Evolutionary conservation across 2,113 vertebrate species (phyloP).

Genomic region (Pachyramphus minor): DNA sequence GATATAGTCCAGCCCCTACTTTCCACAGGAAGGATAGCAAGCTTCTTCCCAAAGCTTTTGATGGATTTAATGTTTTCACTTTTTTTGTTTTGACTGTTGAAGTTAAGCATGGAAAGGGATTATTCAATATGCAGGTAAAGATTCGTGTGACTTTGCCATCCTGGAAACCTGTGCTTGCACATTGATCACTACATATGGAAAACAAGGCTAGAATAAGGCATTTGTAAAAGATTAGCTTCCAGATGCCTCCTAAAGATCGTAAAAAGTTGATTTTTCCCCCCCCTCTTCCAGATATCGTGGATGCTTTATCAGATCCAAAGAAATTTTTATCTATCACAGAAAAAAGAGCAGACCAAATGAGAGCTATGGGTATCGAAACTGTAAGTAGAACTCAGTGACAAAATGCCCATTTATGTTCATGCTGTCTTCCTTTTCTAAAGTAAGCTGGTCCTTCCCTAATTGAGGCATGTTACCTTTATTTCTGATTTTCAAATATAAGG

Average conservation of each 20-base stretch:
- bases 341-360: constrained; percentile 98
- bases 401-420: neutral
- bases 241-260: neutral
- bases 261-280: neutral
- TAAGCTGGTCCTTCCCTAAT: neutral
- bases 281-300: constrained; percentile 90
- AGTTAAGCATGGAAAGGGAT: neutral
- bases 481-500: neutral
- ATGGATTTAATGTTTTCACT: neutral
- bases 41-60: neutral
- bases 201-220: neutral
- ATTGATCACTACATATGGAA: neutral
- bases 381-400: constrained; percentile 68
- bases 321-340: constrained; percentile 98
- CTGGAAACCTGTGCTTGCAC: neutral
- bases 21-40: neutral
- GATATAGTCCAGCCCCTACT: neutral
- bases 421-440: neutral
- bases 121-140: neutral
- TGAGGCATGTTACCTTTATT: neutral
- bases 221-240: neutral
- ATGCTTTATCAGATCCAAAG: constrained; percentile 98
- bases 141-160: neutral
- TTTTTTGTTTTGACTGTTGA: neutral
- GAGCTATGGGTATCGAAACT: constrained; percentile 96